A percentile compares a stretch with the other conserved stretches of the same genome.
phyloP scores from a whole-genome alignment of 2,797 vertebrate genomes.

The Stomatorhinus walkeri region DNA sequence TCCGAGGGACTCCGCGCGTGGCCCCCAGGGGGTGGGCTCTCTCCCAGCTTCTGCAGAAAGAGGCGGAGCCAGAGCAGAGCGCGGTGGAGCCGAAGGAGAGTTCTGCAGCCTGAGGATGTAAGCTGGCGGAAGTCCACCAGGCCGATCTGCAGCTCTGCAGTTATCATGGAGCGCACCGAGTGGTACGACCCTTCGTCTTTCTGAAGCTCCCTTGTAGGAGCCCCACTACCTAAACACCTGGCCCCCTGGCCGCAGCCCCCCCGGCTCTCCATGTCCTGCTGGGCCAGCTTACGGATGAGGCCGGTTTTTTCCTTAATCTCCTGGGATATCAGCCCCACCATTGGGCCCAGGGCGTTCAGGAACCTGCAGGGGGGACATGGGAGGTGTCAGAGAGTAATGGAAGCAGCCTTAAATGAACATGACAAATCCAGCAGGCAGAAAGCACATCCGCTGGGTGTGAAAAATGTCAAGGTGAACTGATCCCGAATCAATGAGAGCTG shows the following conservation, averaged over 20 bases:
- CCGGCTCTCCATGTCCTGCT: conserved; percentile 32
- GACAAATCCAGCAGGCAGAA: not conserved
- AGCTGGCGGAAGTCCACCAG: conserved; percentile 57
- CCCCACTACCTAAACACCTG: not conserved
- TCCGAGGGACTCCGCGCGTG: conserved; percentile 53
- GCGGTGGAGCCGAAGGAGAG: conserved; percentile 69
- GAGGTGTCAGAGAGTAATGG: not conserved
- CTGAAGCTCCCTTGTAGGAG: not conserved
- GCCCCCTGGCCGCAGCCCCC: not conserved
- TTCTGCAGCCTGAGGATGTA: conserved; percentile 66
- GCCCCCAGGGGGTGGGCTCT: conserved; percentile 36
- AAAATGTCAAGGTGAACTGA: not conserved
- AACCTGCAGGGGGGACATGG: conserved; percentile 53
- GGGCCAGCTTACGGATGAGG: conserved; percentile 61
- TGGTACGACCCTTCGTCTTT: conserved; percentile 45
- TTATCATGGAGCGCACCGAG: conserved; percentile 69
- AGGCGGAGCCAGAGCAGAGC: conserved; percentile 76
- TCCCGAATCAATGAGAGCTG: not conserved
- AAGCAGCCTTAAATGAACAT: not conserved
- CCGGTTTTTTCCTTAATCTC: conserved; percentile 70
- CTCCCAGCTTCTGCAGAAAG: conserved; percentile 66
- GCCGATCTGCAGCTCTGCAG: conserved; percentile 53
- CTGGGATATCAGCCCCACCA: conserved; percentile 72
- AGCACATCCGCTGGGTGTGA: not conserved
- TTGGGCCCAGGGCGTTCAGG: conserved; percentile 69